Percentiles rank a stretch among this genome's conserved stretches.
Evolutionary conservation across 2,113 vertebrate genomes (phyloP).

Genomic region (Tauraco erythrolophus): DNA sequence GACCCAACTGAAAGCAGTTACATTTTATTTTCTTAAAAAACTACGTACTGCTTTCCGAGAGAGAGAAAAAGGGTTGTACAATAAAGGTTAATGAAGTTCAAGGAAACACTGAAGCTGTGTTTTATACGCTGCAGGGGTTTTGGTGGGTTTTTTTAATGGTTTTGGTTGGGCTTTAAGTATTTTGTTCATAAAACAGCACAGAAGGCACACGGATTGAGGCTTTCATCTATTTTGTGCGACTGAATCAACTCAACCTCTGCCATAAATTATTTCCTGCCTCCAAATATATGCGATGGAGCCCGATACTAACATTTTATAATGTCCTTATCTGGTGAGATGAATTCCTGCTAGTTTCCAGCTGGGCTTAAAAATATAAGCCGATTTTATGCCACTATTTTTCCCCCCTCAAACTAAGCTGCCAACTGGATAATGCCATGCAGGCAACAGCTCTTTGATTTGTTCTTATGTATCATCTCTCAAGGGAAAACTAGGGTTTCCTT

Average conservation of each 20-base stretch:
- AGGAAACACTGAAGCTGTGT: not conserved
- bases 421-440: not conserved
- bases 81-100: not conserved
- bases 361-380: constrained; percentile 31
- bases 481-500: not conserved
- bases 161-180: no score
- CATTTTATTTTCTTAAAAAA: not conserved
- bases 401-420: not conserved
- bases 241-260: not conserved
- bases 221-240: not conserved
- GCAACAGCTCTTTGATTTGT: not conserved
- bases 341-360: not conserved
- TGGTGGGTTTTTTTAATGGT: no score
- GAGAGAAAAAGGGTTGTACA: not conserved
- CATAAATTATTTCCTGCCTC: not conserved
- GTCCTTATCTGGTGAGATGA: not conserved
- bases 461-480: not conserved
- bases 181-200: not conserved
- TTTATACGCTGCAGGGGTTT: not conserved
- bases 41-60: not conserved
- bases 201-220: not conserved
- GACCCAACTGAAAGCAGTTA: not conserved
- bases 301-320: not conserved
- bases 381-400: constrained; percentile 2
- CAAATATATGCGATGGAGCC: not conserved